Percentiles rank a stretch among this genome's conserved stretches.
phyloP scores from a whole-genome alignment of 2,113 vertebrate genomes.

The Pelecanus crispus region DNA sequence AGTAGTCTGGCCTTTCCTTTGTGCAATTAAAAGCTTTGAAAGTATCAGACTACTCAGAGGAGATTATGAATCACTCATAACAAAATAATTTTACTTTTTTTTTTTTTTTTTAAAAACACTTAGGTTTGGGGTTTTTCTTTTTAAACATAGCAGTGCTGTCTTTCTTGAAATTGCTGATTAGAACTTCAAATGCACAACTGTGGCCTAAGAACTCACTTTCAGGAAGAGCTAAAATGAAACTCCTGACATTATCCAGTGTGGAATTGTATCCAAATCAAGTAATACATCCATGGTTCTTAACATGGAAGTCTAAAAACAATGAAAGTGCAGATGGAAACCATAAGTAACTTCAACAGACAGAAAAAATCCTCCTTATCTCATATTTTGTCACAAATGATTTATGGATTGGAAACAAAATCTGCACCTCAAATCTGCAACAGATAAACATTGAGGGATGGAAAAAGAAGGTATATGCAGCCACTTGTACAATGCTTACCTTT shows the following conservation, averaged over 20 bases:
- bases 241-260: neutral
- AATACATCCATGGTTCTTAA: neutral
- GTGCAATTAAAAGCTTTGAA: constrained; percentile 10
- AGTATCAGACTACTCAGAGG: neutral
- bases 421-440: neutral
- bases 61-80: neutral
- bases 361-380: neutral
- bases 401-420: neutral
- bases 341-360: neutral
- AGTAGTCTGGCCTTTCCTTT: constrained; percentile 23
- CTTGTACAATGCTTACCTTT: neutral
- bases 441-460: neutral
- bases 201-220: neutral
- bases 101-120: neutral
- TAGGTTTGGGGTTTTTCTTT: neutral
- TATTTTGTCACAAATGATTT: neutral
- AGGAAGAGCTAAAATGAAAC: neutral
- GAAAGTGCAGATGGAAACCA: constrained; percentile 15
- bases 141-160: neutral
- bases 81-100: neutral
- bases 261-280: neutral
- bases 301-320: neutral
- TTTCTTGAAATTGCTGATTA: neutral
- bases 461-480: neutral
- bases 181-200: neutral